A percentile compares a stretch with the other conserved stretches of the same genome.
These are phyloP conservation scores for Phyllotreta striolata DNA, from an alignment of 2,888 invertebrate species.

Conservation along the genomic window DNA sequence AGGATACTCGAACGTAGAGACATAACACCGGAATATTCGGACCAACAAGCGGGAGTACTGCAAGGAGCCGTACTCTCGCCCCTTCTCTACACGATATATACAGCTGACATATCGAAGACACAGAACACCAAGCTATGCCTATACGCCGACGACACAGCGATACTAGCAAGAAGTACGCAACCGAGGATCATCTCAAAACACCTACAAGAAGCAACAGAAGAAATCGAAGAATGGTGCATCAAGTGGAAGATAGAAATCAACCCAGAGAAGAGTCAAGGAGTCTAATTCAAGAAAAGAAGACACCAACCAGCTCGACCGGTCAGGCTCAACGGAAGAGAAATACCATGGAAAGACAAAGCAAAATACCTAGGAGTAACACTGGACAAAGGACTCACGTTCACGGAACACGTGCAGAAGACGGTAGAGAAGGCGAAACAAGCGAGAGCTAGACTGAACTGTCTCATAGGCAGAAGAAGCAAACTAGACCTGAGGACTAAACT, in stretches of 20 bases:
- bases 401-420: no score
- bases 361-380: no score
- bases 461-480: conserved; percentile 6
- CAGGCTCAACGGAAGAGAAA: no score
- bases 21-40: no score
- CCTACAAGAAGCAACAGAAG: conserved; percentile 7
- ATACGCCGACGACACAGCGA: conserved; percentile 35
- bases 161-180: not conserved
- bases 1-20: not conserved
- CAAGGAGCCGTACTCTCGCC: no score
- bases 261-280: conserved; percentile 13
- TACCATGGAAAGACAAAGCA: no score
- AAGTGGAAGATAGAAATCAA: no score
- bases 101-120: no score
- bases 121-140: conserved; percentile 17
- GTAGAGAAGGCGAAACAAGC: conserved; percentile 5
- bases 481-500: no score
- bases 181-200: not conserved
- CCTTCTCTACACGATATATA: no score
- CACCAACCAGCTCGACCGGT: not conserved
- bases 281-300: conserved; percentile 6
- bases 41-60: no score
- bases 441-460: conserved; percentile 2
- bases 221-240: conserved; percentile 13
- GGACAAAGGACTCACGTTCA: no score